Evolutionary conservation across 2,113 vertebrate genomes (phyloP).

Genomic region (Pontoporia blainvillei): DNA sequence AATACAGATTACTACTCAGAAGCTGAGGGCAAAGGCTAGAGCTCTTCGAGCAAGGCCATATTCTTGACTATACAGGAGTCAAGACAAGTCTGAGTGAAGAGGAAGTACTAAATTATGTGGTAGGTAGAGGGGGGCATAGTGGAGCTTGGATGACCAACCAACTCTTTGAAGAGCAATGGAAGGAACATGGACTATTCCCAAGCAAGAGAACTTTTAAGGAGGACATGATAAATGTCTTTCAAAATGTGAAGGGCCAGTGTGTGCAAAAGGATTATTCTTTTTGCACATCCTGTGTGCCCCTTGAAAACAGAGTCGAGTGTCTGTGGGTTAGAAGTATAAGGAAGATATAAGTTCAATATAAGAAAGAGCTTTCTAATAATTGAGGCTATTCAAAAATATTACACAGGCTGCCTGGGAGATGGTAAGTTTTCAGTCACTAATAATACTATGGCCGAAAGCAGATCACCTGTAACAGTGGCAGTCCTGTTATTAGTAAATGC

Average conservation of each 20-base stretch:
- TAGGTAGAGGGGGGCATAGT: not conserved
- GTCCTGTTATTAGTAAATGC: not conserved
- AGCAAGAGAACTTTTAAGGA: not conserved
- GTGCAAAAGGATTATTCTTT: not conserved
- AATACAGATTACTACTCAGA: not conserved
- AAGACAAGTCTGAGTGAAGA: not conserved
- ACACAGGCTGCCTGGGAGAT: not conserved
- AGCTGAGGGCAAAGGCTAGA: not conserved
- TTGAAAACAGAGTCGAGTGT: not conserved
- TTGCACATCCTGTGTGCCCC: not conserved
- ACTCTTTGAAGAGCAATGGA: not conserved
- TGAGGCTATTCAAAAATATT: not conserved
- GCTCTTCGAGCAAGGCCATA: not conserved
- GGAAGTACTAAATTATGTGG: not conserved
- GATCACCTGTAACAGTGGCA: not conserved
- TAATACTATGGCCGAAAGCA: not conserved
- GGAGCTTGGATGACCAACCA: not conserved
- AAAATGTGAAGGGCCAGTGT: not conserved
- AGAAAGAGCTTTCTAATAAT: constrained; percentile 14
- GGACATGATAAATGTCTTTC: not conserved
- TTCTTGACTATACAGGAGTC: not conserved
- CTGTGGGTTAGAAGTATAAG: not conserved
- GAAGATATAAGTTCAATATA: not conserved
- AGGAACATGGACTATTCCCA: not conserved
- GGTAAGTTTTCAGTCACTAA: not conserved